phyloP scores from a whole-genome alignment of 2,797 vertebrate species.

The Danio kyathit region DNA sequence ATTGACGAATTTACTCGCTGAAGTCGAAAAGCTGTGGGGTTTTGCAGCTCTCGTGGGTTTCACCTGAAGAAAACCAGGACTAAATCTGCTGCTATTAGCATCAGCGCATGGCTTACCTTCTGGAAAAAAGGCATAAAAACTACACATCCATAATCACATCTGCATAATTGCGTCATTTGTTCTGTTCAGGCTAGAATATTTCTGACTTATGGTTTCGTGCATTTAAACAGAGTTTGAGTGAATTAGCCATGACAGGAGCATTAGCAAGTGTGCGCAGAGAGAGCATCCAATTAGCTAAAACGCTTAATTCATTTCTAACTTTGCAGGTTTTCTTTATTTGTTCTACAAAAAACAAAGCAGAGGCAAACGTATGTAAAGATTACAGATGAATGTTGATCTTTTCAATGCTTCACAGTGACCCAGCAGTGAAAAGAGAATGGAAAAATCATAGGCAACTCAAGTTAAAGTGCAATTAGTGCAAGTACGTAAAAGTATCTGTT shows the following conservation, averaged over 20 bases:
- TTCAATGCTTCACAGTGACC: no score
- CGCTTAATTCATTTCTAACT: constrained; percentile 2
- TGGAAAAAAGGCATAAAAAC: constrained; percentile 2
- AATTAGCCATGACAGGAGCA: constrained; percentile 31
- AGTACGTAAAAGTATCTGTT: no score
- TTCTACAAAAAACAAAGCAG: neutral
- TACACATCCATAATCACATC: constrained; percentile 46
- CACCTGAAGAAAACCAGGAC: constrained; percentile 1
- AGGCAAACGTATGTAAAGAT: no score
- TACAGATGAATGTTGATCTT: no score
- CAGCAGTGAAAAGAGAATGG: no score
- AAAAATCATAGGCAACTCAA: no score
- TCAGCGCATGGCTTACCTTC: constrained; percentile 15
- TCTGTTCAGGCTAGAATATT: constrained; percentile 34
- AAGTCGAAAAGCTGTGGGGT: constrained; percentile 33
- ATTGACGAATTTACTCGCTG: constrained; percentile 34
- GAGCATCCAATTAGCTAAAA: constrained; percentile 44
- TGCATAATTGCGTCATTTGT: constrained; percentile 48
- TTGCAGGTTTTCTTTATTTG: neutral
- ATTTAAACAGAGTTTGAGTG: constrained; percentile 25
- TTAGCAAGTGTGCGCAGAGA: constrained; percentile 2
- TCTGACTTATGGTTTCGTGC: constrained; percentile 42
- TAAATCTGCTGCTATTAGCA: constrained; percentile 7
- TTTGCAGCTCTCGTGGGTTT: neutral
- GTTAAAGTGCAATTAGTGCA: no score